Conservation (phyloP, 2,797 vertebrate species). For the Micrastur ruficollis region DNA sequence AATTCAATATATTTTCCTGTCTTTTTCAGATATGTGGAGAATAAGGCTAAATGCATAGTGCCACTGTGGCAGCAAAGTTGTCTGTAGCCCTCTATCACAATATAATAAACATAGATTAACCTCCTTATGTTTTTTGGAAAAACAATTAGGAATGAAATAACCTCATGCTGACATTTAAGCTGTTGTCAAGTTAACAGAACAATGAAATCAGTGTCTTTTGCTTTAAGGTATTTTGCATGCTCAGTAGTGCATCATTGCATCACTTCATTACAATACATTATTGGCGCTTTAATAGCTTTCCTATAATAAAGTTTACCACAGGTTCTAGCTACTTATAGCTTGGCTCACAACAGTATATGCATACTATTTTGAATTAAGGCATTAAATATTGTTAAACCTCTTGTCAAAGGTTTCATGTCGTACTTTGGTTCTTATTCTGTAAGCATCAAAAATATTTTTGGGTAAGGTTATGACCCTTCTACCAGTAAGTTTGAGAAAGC, state of each 20-base stretch:
- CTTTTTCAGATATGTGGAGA: not conserved
- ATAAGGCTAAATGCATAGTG: not conserved
- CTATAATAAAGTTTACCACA: not conserved
- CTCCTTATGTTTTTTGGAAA: slow-evolving; percentile 4
- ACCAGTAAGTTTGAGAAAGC: not conserved
- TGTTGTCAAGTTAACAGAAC: slow-evolving; percentile 12
- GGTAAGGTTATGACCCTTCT: not conserved
- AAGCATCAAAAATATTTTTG: not conserved
- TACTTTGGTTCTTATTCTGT: not conserved
- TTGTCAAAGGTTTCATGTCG: not conserved
- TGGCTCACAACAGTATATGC: not conserved
- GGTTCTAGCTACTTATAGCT: not conserved
- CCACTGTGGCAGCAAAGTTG: not conserved
- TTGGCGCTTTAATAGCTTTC: not conserved
- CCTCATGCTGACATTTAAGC: slow-evolving; percentile 46
- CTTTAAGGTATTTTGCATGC: slow-evolving; percentile 48
- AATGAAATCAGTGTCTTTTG: not conserved
- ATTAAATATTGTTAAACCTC: slow-evolving; percentile 35
- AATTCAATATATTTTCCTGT: not conserved
- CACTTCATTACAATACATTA: not conserved
- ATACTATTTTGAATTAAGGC: not conserved
- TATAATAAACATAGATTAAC: not conserved
- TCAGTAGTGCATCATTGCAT: not conserved
- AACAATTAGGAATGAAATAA: slow-evolving; percentile 23
- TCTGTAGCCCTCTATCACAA: not conserved